Conservation (phyloP, 2,113 vertebrate species). For the Eubucco bourcierii region DNA sequence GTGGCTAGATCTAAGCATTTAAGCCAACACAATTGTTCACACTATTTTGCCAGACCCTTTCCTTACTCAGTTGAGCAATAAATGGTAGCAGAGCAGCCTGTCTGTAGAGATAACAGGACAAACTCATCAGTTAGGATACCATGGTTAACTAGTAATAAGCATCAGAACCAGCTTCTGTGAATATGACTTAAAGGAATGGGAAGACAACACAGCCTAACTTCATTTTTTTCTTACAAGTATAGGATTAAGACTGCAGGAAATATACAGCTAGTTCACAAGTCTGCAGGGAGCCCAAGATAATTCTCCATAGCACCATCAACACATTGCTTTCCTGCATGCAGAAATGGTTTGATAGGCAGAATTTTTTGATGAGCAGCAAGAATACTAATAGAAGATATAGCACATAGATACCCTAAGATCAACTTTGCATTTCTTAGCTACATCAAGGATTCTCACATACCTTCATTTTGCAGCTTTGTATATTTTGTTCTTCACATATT, state of each 20-base stretch:
- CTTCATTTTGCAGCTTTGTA: background rate
- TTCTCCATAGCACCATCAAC: background rate
- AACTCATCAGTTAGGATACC: background rate
- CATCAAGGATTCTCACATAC: background rate
- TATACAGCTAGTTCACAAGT: background rate
- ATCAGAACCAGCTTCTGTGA: background rate
- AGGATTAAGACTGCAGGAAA: background rate
- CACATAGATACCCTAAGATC: background rate
- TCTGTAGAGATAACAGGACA: background rate
- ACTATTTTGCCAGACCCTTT: background rate
- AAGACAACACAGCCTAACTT: background rate
- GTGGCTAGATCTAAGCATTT: background rate
- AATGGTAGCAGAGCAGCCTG: background rate
- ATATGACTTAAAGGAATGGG: background rate
- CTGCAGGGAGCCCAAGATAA: background rate
- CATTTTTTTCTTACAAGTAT: background rate
- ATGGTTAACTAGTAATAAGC: background rate
- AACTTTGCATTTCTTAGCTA: background rate
- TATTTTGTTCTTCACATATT: background rate
- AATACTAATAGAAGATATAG: background rate
- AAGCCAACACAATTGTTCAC: background rate
- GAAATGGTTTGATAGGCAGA: background rate
- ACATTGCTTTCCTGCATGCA: background rate
- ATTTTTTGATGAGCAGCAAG: background rate
- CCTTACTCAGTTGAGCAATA: background rate